A percentile compares a stretch with the other conserved stretches of the same genome.
These are phyloP conservation scores for Onychomys leucogaster DNA, from an alignment of 2,797 vertebrate genomes.

Conservation along the genomic window DNA sequence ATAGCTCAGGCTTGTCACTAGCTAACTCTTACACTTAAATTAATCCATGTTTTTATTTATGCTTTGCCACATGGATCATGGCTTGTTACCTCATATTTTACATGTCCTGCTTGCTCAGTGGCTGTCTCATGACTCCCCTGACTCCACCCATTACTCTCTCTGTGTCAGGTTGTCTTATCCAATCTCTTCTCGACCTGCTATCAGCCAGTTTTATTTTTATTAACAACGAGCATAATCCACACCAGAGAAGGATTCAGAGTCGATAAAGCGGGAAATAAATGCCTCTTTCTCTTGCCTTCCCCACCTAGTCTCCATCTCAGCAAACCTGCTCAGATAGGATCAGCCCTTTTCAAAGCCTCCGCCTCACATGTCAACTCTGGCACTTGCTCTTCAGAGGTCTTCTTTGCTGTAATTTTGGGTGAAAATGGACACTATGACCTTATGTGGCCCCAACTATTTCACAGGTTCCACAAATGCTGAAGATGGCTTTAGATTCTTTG, in stretches of 20 bases:
- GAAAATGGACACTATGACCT: background rate
- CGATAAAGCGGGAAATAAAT: background rate
- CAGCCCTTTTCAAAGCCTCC: background rate
- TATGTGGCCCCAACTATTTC: background rate
- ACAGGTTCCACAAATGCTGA: background rate
- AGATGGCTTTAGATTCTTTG: slow-evolving; percentile 4
- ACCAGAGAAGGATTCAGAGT: background rate
- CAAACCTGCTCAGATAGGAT: background rate
- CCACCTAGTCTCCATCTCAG: background rate
- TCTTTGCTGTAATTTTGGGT: background rate
- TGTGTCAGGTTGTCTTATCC: too few relatives aligned
- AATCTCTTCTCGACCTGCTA: too few relatives aligned
- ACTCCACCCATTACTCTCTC: too few relatives aligned
- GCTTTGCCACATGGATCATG: too few relatives aligned
- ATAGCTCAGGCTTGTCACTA: too few relatives aligned
- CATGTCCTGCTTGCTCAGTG: too few relatives aligned
- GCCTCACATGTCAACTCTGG: background rate
- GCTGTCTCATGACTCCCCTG: too few relatives aligned
- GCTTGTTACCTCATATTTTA: too few relatives aligned
- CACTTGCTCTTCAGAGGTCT: background rate
- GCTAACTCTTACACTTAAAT: too few relatives aligned
- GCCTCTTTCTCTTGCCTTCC: background rate
- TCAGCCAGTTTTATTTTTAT: too few relatives aligned
- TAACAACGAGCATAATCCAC: too few relatives aligned
- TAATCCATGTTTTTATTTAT: too few relatives aligned